Evolutionary conservation across 2,888 invertebrate species (phyloP), one percentile per base, ranked within the genome.

Genomic region (Xylota segnis): DNA sequence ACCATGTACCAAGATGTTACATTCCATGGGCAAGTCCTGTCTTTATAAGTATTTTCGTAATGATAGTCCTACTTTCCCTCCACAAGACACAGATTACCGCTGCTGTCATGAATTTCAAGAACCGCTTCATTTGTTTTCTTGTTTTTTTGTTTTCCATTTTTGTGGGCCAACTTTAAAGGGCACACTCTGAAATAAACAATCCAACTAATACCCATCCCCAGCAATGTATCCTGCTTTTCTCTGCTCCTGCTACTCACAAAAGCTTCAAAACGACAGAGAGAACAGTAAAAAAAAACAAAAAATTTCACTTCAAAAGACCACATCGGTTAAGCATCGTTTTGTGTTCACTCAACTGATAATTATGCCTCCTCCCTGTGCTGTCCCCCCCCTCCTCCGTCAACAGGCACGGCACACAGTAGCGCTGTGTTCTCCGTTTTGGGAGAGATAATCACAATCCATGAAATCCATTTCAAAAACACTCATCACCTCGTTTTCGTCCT

Each of bases 381-480:
- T 32, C 32, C 32, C 32, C 32, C 4, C 40, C 40, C 12, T 12
- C 40, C n/a, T 7, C 18, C 23, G 34, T 16, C 56, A 29, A 52
- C 23, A 23, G 5, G 6, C n/a, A n/a, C n/a, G n/a, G n/a, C 18
- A n/a, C 10, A 23, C 29, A 50, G 18, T 58, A 47, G n/a, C 52
- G 16, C 43, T 71, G 56, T 78, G 47, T 50, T 52, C 52, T 74
- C 56, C 37, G 12, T 54, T 43, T 70, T 61, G 40, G 71, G 37
- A 66, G 18, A 75, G 76, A 71, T 81, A 81, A 71, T 86, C 75
- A 76, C 71, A 81, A 71, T 81, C 76, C 79, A 74, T 84, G 83
- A 79, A 79, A 84, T 84, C 58, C 71, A 81, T 86, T 86, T 86
- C 84, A 76, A 76, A 81, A 84, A 86, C 81, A 86, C 76, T 86